Percentiles rank a stretch among this genome's conserved stretches.
phyloP scores from a whole-genome alignment of 30 jellyfish, hydroid and myxozoan genomes.

The Hydractinia symbiolongicarpus region DNA sequence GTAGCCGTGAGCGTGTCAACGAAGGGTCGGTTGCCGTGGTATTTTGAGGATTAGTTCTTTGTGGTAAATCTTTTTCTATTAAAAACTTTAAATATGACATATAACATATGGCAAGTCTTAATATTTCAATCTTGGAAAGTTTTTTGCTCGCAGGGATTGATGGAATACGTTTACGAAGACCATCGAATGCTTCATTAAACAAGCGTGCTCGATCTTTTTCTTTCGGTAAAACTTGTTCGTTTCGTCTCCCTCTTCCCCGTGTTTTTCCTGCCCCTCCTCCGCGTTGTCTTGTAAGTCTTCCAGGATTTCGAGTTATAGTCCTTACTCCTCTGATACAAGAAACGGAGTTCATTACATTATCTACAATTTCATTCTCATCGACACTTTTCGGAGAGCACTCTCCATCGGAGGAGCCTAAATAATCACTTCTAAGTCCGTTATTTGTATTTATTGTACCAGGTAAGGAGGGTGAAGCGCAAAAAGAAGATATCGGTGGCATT shows the following conservation, averaged over 20 bases:
- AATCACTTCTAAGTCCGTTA: background rate
- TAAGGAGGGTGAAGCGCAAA: slow-evolving; percentile 5
- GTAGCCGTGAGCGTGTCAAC: too few species aligned
- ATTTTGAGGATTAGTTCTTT: background rate
- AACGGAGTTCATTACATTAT: background rate
- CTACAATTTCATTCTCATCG: background rate
- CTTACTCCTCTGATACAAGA: slow-evolving; percentile 5
- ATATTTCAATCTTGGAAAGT: slow-evolving; percentile 64
- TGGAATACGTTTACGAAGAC: slow-evolving; percentile 69
- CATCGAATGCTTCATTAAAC: slow-evolving; percentile 57
- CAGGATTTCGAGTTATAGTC: slow-evolving; percentile 11
- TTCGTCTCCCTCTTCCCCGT: slow-evolving; percentile 66
- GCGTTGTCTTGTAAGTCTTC: background rate
- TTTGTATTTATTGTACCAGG: background rate
- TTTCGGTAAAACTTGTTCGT: slow-evolving; percentile 49
- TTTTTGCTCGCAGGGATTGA: slow-evolving; percentile 70
- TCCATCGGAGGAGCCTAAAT: slow-evolving; percentile 8
- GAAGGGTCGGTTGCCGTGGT: too few species aligned
- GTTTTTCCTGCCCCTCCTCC: background rate
- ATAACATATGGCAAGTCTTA: slow-evolving; percentile 72
- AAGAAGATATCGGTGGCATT: slow-evolving; percentile 20
- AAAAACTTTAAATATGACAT: slow-evolving; percentile 59
- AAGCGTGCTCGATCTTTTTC: slow-evolving; percentile 77
- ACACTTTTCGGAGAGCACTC: background rate
- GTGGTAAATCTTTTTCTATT: slow-evolving; percentile 15